Percentiles rank a stretch among this genome's conserved stretches.
Conservation (phyloP, 2,113 vertebrate genomes). For the Gymnogyps californianus region DNA sequence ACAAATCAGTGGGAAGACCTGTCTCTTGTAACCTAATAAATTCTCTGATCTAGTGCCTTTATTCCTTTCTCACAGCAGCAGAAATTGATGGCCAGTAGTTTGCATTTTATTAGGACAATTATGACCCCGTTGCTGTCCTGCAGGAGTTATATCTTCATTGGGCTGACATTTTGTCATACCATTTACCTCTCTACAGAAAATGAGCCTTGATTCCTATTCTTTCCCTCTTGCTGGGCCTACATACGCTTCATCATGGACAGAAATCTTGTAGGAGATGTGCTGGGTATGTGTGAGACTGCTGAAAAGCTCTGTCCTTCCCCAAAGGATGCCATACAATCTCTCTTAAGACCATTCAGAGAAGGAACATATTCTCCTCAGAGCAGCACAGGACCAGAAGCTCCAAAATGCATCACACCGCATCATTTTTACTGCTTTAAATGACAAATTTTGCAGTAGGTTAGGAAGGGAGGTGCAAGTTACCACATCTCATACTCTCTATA, state of each 20-base stretch:
- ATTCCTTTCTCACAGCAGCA: not conserved
- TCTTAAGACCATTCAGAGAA: not conserved
- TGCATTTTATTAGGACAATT: conserved; percentile 59
- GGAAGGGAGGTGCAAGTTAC: not conserved
- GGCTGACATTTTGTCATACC: not conserved
- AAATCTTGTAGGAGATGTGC: not conserved
- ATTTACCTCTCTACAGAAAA: conserved; percentile 11
- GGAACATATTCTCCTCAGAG: not conserved
- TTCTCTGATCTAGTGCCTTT: not conserved
- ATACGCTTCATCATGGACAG: not conserved
- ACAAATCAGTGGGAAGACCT: conserved; percentile 44
- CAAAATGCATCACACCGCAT: not conserved
- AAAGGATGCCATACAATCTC: not conserved
- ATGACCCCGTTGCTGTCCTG: conserved; percentile 24
- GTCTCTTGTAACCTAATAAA: conserved; percentile 13
- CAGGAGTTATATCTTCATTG: not conserved
- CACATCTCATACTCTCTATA: not conserved
- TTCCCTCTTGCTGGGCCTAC: not conserved
- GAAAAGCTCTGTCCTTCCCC: not conserved
- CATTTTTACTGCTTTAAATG: not conserved
- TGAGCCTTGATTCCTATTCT: not conserved
- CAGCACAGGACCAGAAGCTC: not conserved
- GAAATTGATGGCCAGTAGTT: conserved; percentile 46
- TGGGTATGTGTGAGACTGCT: not conserved
- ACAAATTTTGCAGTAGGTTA: not conserved